Conservation (phyloP, 2,797 vertebrate genomes). For the Acipenser ruthenus region DNA sequence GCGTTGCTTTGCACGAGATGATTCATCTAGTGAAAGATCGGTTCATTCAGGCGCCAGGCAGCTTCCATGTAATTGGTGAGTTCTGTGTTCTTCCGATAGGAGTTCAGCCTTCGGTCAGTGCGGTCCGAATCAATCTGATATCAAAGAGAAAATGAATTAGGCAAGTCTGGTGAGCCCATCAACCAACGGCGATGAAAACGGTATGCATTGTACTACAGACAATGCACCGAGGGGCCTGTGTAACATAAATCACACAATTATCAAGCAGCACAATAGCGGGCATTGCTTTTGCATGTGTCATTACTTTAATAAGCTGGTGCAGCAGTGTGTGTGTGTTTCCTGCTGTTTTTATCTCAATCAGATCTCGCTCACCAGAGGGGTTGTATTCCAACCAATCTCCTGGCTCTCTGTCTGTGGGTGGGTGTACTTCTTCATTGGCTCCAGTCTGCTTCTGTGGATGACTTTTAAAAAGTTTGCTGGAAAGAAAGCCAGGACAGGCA, state of each 20-base stretch:
- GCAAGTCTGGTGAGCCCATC: too few relatives aligned
- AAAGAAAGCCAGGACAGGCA: conserved; percentile 17
- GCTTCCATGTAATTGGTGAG: conserved; percentile 65
- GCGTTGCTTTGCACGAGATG: background rate
- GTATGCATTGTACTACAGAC: background rate
- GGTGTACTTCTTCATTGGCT: conserved; percentile 72
- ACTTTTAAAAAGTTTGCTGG: conserved; percentile 67
- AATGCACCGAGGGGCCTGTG: too few relatives aligned
- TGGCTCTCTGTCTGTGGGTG: conserved; percentile 76
- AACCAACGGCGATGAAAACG: conserved; percentile 3
- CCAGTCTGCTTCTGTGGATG: conserved; percentile 57
- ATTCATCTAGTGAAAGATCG: conserved; percentile 29
- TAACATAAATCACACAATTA: too few relatives aligned
- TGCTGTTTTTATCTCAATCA: too few relatives aligned
- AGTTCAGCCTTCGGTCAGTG: conserved; percentile 59
- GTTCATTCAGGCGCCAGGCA: conserved; percentile 44
- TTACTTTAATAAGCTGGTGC: too few relatives aligned
- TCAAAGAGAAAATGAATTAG: too few relatives aligned
- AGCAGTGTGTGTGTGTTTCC: too few relatives aligned
- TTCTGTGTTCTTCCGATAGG: conserved; percentile 51
- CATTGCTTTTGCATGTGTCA: too few relatives aligned
- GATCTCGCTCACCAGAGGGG: conserved; percentile 62
- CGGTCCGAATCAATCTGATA: conserved; percentile 54
- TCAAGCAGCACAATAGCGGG: too few relatives aligned
- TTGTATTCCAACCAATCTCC: conserved; percentile 79